These are phyloP conservation scores for Osmerus mordax DNA, from an alignment of 2,113 vertebrate genomes.

Conservation along the genomic window DNA sequence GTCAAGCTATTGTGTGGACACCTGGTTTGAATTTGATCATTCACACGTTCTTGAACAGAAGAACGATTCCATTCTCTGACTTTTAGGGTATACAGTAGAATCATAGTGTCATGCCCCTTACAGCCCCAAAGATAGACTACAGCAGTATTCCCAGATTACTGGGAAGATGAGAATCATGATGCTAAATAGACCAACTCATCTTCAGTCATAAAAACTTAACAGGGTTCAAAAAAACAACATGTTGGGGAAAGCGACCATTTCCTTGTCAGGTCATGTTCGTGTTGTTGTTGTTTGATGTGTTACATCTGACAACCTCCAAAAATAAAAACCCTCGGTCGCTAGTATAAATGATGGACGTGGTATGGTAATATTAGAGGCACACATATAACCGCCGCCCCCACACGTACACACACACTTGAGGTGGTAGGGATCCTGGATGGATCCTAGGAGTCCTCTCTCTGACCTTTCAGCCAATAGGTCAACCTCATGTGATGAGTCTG, in stretches of 20 bases:
- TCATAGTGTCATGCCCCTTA: too few relatives aligned
- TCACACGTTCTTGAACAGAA: too few relatives aligned
- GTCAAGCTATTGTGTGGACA: not conserved
- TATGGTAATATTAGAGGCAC: conserved; percentile 9
- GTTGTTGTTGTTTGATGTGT: conserved; percentile 24
- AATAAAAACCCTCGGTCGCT: conserved; percentile 52
- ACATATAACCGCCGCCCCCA: conserved; percentile 12
- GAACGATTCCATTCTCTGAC: too few relatives aligned
- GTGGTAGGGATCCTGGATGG: not conserved
- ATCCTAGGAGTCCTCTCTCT: conserved; percentile 7
- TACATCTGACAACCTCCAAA: conserved; percentile 52
- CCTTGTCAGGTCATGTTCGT: conserved; percentile 13
- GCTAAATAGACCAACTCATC: too few relatives aligned
- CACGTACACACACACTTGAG: not conserved
- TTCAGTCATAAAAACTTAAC: too few relatives aligned
- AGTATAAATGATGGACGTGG: conserved; percentile 48
- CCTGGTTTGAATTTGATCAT: too few relatives aligned
- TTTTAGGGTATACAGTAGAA: too few relatives aligned
- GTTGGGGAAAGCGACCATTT: too few relatives aligned
- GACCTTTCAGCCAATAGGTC: conserved; percentile 49
- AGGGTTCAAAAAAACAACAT: too few relatives aligned
- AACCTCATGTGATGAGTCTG: conserved; percentile 45
- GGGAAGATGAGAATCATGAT: too few relatives aligned
- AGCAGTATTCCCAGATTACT: too few relatives aligned
- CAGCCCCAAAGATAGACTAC: too few relatives aligned